Base-by-base conservation (phyloP, 1,140 invertebrate genomes). In the Apis cerana region DNA sequence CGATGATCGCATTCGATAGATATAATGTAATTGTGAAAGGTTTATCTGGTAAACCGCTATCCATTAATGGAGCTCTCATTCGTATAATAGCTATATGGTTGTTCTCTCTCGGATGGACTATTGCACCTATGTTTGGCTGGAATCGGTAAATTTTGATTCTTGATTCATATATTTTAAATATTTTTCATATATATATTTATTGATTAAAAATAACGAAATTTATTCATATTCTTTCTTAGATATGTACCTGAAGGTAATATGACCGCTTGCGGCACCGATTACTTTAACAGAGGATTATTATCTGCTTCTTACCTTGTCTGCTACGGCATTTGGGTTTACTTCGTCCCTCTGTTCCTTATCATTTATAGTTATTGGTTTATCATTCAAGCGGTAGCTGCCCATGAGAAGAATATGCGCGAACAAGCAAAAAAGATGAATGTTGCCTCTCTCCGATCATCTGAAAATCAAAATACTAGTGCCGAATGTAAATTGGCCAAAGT, bases 191-290 rank as follows among this genome's bases (percentile, higher is more conserved):
- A 48, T 68, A 33, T 80, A 2, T 8, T 70, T 74, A 43, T 21
- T 19, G 21, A 48, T 12, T 17, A 68, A 9, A 4, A 61, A 27
- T 56, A 70, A 77, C 23, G 86, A 87, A 90, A 85, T 17, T 19
- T n/a, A 27, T n/a, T 33, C 11, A n/a, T 48, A n/a, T 0, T 56
- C 11, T 21, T 61, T 15, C 43, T 48, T 50, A 97, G 96, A 89
- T 98, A 98, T 93, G 97, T 98, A 65, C 97, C 97, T n/a, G 97
- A 98, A 94, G 97, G 97, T 70, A 98, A 98, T 89, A 96, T 97
- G 95, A 97, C 97, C 43, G 96, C 97, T 27, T 98, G 97, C 90
- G 97, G 97, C 48, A 97, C 97, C 77, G 97, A 98, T 91, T 98
- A 97, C 91, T 92, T 98, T 62, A 95, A 93, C 72, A 95, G 96